Base-by-base conservation (phyloP, 2,113 vertebrate species). In the Oxyura jamaicensis region DNA sequence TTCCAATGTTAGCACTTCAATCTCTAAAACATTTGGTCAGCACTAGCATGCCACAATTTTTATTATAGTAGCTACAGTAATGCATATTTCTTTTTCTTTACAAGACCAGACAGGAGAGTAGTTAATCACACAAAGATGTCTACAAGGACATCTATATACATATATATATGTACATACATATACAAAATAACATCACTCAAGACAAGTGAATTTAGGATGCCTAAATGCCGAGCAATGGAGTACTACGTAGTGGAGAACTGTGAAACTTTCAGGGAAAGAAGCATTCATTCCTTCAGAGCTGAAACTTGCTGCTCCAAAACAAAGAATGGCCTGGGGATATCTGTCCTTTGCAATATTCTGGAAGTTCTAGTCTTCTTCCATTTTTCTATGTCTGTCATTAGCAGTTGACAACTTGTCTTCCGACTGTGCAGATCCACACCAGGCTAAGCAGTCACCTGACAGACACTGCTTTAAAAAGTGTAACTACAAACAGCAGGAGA, bases 381-480 rank as follows among this genome's bases (percentile, higher is more conserved):
- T 91, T 92, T 80, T 56, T 42, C 42, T 4, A 0, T 71, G 44
- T 76, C 68, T 80, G 39, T 83, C 78, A 81, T 41, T 83, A 58
- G 17, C 23, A 68, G 60, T 5, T 82, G 69, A 79, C 67, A 91
- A 66, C 42, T 88, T 88, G 13, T 84, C 83, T 93, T 91, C 53
- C 41, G 16, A 25, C 68, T 66, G 69, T 72, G 67, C 63, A 87
- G 52, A 76, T 94, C 44, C 82, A 91, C 59, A 93, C 79, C 80
- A 95, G 53, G 39, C 41, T 81, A 87, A 91, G 52, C 63, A 73
- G 36, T 87, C n/a, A 86, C 23, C 82, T 83, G 63, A 86, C 93
- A 83, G 68, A 92, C 90, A 94, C 26, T 67, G 44, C 35, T 83
- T 75, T 78, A 58, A 81, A 91, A 95, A 60, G 14, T 41, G 13